These are phyloP conservation scores for Hylaeus anthracinus DNA, from an alignment of 1,140 invertebrate genomes.

Conservation along the genomic window DNA sequence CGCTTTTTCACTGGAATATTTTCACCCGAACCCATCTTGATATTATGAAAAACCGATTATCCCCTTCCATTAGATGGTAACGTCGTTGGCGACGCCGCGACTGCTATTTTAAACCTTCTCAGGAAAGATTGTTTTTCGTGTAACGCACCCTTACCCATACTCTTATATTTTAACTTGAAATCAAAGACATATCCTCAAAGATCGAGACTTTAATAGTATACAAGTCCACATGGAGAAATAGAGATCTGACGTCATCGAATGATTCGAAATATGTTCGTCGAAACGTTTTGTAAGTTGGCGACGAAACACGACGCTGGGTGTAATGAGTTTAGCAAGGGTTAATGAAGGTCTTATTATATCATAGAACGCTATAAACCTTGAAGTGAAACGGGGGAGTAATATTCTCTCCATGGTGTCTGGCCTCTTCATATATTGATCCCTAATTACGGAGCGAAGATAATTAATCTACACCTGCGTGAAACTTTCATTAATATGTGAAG, in stretches of 20 bases:
- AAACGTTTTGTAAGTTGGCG: neutral
- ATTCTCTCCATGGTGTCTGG: neutral
- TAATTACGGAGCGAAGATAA: neutral
- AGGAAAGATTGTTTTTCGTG: neutral
- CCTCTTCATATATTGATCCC: neutral
- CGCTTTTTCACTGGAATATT: constrained; percentile 49
- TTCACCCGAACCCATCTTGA: constrained; percentile 35
- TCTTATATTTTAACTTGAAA: neutral
- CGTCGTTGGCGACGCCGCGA: constrained; percentile 12
- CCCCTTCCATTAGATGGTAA: constrained; percentile 51
- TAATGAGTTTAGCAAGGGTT: constrained; percentile 19
- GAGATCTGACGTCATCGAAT: neutral
- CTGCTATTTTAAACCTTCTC: constrained; percentile 28
- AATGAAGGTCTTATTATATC: constrained; percentile 8
- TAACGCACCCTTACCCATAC: neutral
- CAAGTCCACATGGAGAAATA: neutral
- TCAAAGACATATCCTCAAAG: neutral
- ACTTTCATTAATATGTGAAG: neutral
- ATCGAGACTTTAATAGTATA: neutral
- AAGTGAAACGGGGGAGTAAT: neutral
- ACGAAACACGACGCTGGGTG: neutral
- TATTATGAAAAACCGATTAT: constrained; percentile 52
- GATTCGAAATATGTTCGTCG: neutral
- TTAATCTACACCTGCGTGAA: neutral
- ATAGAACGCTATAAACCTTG: neutral